These are phyloP conservation scores for Odocoileus virginianus DNA, from an alignment of 2,113 vertebrate genomes.

Conservation along the genomic window DNA sequence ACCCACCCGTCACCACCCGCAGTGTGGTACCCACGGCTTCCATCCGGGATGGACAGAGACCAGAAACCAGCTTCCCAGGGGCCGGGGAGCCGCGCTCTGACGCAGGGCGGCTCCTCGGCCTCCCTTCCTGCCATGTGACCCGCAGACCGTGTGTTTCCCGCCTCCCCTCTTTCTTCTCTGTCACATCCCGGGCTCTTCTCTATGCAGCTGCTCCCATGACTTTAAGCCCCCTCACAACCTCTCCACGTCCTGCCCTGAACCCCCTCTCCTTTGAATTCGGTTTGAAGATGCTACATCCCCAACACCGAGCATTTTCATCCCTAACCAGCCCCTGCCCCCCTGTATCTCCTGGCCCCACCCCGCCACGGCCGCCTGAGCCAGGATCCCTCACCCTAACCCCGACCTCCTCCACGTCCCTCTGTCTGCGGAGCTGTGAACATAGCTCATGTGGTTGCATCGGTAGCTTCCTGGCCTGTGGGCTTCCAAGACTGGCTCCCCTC, in stretches of 20 bases:
- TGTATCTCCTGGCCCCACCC: accelerated
- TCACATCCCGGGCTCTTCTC: accelerated
- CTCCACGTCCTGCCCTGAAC: not conserved
- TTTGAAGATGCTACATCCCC: accelerated
- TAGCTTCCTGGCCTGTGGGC: not conserved
- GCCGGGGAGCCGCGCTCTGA: accelerated
- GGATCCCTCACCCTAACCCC: not conserved
- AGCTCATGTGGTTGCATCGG: accelerated
- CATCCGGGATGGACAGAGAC: accelerated
- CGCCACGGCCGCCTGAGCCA: not conserved
- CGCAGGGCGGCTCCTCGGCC: not conserved
- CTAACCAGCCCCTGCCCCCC: accelerated
- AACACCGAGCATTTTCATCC: not conserved
- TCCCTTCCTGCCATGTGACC: not conserved
- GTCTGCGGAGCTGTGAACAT: accelerated
- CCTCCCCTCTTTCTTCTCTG: accelerated
- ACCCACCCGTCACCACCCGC: accelerated
- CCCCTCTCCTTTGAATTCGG: accelerated
- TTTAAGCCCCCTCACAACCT: not conserved
- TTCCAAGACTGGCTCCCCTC: not conserved
- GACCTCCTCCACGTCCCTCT: accelerated
- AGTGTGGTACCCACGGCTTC: not conserved
- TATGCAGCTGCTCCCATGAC: accelerated
- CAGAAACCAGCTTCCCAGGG: not conserved
- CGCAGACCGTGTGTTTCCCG: accelerated